Percentiles rank a stretch among this genome's conserved stretches.
phyloP scores from a whole-genome alignment of 2,113 vertebrate genomes.

The Heloderma charlesbogerti region DNA sequence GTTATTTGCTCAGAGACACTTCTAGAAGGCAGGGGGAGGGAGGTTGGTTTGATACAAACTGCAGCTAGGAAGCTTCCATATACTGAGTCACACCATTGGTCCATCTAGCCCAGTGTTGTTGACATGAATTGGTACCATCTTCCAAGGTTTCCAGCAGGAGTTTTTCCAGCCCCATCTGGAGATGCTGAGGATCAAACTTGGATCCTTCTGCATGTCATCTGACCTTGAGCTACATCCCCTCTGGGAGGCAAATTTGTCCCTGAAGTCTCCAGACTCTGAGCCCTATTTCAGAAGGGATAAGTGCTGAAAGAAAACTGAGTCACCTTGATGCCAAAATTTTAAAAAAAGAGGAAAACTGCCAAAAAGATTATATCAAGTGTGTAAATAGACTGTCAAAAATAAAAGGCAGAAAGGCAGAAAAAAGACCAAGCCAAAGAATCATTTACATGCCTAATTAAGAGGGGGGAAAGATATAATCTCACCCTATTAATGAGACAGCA shows the following conservation, averaged over 20 bases:
- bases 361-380: conserved; percentile 63
- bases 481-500: conserved; percentile 68
- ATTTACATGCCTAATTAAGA: conserved; percentile 73
- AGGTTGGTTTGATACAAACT: not conserved
- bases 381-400: conserved; percentile 58
- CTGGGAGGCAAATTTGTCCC: not conserved
- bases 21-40: too few species aligned
- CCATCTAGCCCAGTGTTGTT: too few species aligned
- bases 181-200: too few species aligned
- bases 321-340: conserved; percentile 33
- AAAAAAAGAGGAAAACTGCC: conserved; percentile 41
- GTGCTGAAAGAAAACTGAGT: conserved; percentile 16
- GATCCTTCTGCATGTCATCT: too few species aligned
- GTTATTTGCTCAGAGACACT: too few species aligned
- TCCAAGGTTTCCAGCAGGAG: too few species aligned
- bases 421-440: conserved; percentile 53
- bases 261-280: not conserved
- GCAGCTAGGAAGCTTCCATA: too few species aligned
- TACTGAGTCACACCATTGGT: too few species aligned
- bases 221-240: too few species aligned
- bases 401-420: conserved; percentile 13
- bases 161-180: too few species aligned
- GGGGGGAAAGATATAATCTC: conserved; percentile 55
- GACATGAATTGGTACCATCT: too few species aligned
- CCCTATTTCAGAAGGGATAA: not conserved